phyloP scores from a whole-genome alignment of 2,888 invertebrate species.

The Callyntrura guangdongensis region DNA sequence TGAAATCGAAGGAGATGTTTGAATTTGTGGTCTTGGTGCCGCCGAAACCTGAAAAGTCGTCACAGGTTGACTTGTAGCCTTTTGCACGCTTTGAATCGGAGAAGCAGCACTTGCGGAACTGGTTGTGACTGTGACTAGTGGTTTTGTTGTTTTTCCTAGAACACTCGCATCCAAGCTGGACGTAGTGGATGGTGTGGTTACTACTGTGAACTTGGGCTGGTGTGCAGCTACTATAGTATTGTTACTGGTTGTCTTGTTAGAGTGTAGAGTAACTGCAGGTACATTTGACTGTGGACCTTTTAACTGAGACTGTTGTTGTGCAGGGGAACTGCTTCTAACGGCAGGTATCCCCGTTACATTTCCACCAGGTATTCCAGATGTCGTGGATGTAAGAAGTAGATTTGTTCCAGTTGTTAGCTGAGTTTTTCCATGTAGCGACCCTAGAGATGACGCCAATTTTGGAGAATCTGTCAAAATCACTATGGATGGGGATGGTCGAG shows the following conservation, averaged over 20 bases:
- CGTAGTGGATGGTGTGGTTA: neutral
- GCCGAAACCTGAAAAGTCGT: constrained; percentile 55
- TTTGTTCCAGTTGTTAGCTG: constrained; percentile 29
- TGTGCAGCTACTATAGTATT: neutral
- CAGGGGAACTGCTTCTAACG: neutral
- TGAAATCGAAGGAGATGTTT: constrained; percentile 29
- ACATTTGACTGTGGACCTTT: constrained; percentile 5
- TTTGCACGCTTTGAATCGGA: constrained; percentile 26
- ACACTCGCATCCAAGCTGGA: neutral
- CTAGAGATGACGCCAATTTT: constrained; percentile 39
- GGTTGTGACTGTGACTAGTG: constrained; percentile 34
- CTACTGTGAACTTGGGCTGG: constrained; percentile 1
- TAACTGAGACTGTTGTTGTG: neutral
- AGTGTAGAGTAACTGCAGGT: neutral
- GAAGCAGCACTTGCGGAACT: constrained; percentile 1
- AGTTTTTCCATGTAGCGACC: constrained; percentile 37
- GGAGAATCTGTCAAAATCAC: constrained; percentile 69
- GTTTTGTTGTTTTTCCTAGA: constrained; percentile 15
- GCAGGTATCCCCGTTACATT: neutral
- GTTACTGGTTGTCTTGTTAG: neutral
- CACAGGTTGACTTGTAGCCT: constrained; percentile 21
- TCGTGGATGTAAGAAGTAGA: constrained; percentile 40
- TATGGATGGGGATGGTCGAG: constrained; percentile 63
- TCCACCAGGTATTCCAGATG: constrained; percentile 1
- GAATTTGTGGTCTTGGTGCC: constrained; percentile 58